Conservation (phyloP, 2,113 vertebrate species). For the Cnemophilus loriae region DNA sequence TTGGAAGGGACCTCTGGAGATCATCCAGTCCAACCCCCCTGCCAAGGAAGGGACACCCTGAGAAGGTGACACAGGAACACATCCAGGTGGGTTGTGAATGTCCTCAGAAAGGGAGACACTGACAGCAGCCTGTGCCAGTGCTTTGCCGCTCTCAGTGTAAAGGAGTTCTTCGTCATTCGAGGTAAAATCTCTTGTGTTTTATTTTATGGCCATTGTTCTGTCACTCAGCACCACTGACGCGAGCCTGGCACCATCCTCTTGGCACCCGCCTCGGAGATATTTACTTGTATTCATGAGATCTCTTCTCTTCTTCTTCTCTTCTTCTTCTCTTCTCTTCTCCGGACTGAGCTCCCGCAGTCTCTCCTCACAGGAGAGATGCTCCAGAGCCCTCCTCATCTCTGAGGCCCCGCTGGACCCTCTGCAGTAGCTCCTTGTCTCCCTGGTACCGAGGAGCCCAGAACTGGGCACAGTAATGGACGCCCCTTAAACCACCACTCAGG, state of each 20-base stretch:
- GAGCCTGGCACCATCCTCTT: background rate
- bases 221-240: background rate
- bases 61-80: background rate
- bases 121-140: background rate
- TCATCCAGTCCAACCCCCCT: background rate
- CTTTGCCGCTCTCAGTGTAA: background rate
- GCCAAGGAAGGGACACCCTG: background rate
- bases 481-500: background rate
- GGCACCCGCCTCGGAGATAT: background rate
- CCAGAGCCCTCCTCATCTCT: background rate
- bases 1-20: background rate
- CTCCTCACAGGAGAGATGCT: background rate
- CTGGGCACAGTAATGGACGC: accelerated
- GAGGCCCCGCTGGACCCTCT: background rate
- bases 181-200: background rate
- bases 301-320: too few relatives aligned
- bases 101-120: background rate
- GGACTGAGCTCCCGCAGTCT: background rate
- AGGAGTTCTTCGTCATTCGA: background rate
- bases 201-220: background rate
- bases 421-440: background rate
- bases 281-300: background rate
- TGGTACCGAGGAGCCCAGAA: accelerated
- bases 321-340: background rate
- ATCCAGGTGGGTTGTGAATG: background rate